Evolutionary conservation across 2,113 vertebrate species (phyloP).

Genomic region (Theristicus caerulescens): DNA sequence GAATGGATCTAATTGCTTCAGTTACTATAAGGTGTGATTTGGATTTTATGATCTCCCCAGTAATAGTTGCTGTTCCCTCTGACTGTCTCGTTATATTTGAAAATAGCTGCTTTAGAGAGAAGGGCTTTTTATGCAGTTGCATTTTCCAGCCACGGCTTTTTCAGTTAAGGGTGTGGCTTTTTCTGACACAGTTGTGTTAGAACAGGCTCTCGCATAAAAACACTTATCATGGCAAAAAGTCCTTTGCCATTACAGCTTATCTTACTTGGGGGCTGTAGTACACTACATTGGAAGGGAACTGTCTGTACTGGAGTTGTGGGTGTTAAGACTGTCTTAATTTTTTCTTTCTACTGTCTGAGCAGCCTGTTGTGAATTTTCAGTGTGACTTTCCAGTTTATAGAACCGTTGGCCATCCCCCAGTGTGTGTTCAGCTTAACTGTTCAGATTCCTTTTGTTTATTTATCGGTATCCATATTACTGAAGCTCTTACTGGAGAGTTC

Average conservation of each 20-base stretch:
- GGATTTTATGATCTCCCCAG: not conserved
- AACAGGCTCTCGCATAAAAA: not conserved
- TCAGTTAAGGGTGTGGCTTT: conserved; percentile 54
- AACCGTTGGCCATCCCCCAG: not conserved
- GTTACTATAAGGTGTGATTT: not conserved
- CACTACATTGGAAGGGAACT: not conserved
- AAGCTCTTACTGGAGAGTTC: not conserved
- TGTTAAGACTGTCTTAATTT: not conserved
- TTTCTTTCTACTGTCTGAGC: not conserved
- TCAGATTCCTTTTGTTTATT: not conserved
- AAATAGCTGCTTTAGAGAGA: not conserved
- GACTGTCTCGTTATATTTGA: not conserved
- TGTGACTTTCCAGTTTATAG: not conserved
- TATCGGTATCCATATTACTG: not conserved
- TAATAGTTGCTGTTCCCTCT: not conserved
- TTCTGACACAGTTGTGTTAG: not conserved
- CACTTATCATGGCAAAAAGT: conserved; percentile 8
- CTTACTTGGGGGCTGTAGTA: not conserved
- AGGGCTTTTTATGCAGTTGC: not conserved
- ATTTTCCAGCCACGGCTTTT: not conserved
- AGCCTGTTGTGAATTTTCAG: not conserved
- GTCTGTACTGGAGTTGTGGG: not conserved
- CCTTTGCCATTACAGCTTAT: conserved; percentile 16
- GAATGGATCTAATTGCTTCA: not conserved
- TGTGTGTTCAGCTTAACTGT: not conserved